phyloP scores from a whole-genome alignment of 2,888 invertebrate genomes.

The Limnephilus auricula region DNA sequence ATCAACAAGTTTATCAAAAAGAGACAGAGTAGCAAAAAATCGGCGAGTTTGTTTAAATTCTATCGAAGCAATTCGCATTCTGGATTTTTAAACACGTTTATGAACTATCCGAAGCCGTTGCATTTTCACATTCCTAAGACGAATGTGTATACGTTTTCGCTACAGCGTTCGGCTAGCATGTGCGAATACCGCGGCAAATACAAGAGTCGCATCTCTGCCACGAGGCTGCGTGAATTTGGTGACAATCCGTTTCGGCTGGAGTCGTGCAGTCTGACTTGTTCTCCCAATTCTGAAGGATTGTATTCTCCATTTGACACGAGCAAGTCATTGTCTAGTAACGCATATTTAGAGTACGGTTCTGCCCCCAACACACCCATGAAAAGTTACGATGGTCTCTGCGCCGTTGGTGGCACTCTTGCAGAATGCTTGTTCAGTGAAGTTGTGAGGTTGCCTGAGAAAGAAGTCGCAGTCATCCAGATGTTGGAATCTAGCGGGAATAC shows the following conservation, averaged over 20 bases:
- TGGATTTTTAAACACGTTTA: conserved; percentile 73
- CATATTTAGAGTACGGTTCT: not conserved
- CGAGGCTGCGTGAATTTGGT: conserved; percentile 15
- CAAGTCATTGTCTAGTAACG: conserved; percentile 14
- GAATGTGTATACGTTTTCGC: conserved; percentile 4
- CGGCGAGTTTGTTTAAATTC: conserved; percentile 24
- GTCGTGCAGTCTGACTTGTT: not conserved
- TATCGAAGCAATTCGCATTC: conserved; percentile 73
- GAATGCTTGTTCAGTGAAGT: not conserved
- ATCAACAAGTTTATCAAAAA: not conserved
- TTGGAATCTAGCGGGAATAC: not conserved
- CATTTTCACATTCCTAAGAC: conserved; percentile 74
- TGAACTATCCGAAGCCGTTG: conserved; percentile 72
- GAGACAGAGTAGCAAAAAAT: not conserved
- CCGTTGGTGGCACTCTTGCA: not conserved
- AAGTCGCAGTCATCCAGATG: not conserved
- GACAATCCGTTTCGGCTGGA: conserved; percentile 51
- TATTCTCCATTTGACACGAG: not conserved
- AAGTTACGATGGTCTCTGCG: not conserved
- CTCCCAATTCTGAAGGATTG: conserved; percentile 10
- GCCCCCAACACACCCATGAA: not conserved
- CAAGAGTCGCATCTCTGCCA: not conserved
- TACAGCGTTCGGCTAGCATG: conserved; percentile 32
- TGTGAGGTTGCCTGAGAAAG: not conserved
- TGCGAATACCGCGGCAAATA: not conserved